Conservation (phyloP, 2,797 vertebrate species). For the Halcyon chelicuti region DNA sequence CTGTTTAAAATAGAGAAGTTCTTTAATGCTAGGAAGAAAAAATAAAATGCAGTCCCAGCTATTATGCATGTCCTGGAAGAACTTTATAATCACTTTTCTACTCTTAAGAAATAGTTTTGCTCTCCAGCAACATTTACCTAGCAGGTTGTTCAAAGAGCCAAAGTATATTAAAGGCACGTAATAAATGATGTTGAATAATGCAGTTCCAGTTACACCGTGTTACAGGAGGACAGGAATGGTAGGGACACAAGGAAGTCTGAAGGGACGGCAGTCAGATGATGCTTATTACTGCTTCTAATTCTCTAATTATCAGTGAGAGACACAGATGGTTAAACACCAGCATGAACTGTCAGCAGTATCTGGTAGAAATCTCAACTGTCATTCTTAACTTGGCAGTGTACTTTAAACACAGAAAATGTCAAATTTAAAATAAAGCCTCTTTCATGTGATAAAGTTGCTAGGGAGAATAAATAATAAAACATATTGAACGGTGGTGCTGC, state of each 20-base stretch:
- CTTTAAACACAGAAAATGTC: not conserved
- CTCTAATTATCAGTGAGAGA: not conserved
- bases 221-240: not conserved
- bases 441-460: not conserved
- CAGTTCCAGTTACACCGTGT: not conserved
- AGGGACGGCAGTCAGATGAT: not conserved
- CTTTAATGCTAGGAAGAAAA: not conserved
- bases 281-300: not conserved
- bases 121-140: not conserved
- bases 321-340: accelerated
- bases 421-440: not conserved
- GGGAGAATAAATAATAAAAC: not conserved
- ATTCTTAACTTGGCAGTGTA: not conserved
- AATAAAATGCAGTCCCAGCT: not conserved
- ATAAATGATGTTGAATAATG: not conserved
- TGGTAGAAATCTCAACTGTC: not conserved
- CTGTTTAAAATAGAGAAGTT: not conserved
- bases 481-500: not conserved
- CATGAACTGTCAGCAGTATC: not conserved
- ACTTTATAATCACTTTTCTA: not conserved
- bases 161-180: not conserved
- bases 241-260: not conserved
- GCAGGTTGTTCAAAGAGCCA: not conserved
- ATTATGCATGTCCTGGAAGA: not conserved
- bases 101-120: not conserved